Evolutionary conservation across 2,113 vertebrate species (phyloP), one percentile per base, ranked within the genome.

Genomic region (Xiphophorus couchianus): DNA sequence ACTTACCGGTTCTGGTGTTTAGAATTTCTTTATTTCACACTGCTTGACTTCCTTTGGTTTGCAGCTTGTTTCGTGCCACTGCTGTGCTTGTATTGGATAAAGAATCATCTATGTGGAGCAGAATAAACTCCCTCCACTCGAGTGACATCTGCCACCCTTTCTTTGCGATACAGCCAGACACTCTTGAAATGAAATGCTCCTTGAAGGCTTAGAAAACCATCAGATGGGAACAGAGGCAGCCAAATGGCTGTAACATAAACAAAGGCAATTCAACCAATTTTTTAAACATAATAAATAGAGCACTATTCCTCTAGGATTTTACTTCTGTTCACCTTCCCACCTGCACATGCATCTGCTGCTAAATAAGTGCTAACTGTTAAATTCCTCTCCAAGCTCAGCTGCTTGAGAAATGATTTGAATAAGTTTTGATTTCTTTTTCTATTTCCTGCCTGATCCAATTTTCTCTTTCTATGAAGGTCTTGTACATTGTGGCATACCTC

Each of bases 91-190:
- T 84, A 42, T 77, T 81, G 72, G 76, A 80, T 77, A 63, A 66
- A 75, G 22, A 60, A 19, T 66, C 39, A 62, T 51, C 64, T 83
- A 69, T 89, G 51, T 58, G 51, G 51, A 58, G 25, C 72, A 28
- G 17, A 83, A 33, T 68, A 81, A 75, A 82, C 73, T 77, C 72
- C 19, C 35, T 83, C 66, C 77, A 72, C 78, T 78, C 69, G 14
- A 81, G 69, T 81, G 81, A 78, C 81, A 85, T 83, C 84, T 86
- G 84, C 78, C 84, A 64, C 35, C 70, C 29, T 31, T 30, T 78
- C 75, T 83, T 76, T 85, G 75, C 71, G 42, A n/a, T 25, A 51
- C 82, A 81, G 81, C 73, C 80, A 79, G 80, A 73, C 48, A 54
- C 74, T 74, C 82, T 76, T 66, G 73, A 87, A 84, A 70, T 61